These are phyloP conservation scores for Dichetophora obliterata DNA, from an alignment of 2,888 invertebrate species.

Conservation along the genomic window DNA sequence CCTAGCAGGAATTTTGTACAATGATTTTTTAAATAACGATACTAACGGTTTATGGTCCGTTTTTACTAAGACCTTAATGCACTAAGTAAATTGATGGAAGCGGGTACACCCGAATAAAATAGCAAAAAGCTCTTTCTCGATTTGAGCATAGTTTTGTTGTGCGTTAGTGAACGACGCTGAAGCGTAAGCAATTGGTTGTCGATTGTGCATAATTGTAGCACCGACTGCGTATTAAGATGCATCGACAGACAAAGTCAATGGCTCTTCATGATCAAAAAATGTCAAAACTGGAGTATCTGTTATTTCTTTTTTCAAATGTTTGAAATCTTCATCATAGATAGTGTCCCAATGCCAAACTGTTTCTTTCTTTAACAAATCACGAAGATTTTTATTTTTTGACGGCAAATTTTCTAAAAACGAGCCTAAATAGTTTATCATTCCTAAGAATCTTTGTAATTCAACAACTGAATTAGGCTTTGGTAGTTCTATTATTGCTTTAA, in stretches of 20 bases:
- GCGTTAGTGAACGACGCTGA: conserved; percentile 25
- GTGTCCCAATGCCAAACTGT: conserved; percentile 39
- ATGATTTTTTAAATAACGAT: conserved; percentile 24
- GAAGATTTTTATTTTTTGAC: conserved; percentile 40
- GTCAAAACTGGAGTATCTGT: conserved; percentile 36
- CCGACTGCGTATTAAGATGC: not conserved
- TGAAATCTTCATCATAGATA: conserved; percentile 32
- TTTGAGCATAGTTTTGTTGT: not conserved
- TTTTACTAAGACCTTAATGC: too few relatives aligned
- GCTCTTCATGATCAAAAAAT: conserved; percentile 35
- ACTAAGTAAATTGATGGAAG: not conserved
- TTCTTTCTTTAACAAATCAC: conserved; percentile 42
- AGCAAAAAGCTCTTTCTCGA: conserved; percentile 8
- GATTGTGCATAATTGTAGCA: not conserved
- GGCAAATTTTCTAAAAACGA: conserved; percentile 37
- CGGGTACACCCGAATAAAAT: conserved; percentile 46
- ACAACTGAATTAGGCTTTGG: conserved; percentile 18
- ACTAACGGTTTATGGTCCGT: not conserved
- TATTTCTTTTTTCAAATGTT: conserved; percentile 39
- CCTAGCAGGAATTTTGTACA: conserved; percentile 27
- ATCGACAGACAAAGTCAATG: not conserved
- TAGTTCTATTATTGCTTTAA: conserved; percentile 23
- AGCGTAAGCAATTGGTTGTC: not conserved
- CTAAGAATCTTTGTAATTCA: conserved; percentile 37
- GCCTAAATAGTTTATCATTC: conserved; percentile 48